Conservation (phyloP, 2,113 vertebrate species). For the Irena cyanogastra region DNA sequence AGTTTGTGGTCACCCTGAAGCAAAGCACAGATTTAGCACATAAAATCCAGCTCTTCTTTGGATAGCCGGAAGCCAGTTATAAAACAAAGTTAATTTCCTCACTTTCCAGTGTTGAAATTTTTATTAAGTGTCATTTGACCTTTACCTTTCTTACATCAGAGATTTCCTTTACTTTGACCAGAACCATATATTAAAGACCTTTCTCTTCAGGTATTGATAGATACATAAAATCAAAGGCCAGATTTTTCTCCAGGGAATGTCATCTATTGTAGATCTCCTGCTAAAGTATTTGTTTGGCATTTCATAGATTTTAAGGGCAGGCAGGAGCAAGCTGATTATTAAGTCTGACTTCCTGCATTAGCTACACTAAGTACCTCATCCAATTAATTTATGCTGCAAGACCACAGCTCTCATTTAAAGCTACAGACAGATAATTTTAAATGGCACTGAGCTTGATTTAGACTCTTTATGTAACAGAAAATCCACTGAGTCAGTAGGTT, state of each 20-base stretch:
- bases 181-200: background rate
- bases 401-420: background rate
- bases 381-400: conserved; percentile 8
- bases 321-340: background rate
- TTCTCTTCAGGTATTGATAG: conserved; percentile 28
- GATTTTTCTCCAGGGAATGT: conserved; percentile 2
- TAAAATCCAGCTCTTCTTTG: background rate
- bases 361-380: background rate
- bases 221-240: conserved; percentile 38
- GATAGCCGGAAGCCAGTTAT: background rate
- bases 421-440: background rate
- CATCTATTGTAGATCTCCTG: background rate
- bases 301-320: conserved; percentile 17
- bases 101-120: background rate
- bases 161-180: background rate
- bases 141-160: background rate
- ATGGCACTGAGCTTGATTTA: background rate
- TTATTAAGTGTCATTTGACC: conserved; percentile 34
- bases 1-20: background rate
- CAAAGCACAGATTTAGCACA: background rate
- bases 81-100: background rate
- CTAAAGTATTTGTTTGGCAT: conserved; percentile 30
- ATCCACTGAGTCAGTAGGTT: background rate
- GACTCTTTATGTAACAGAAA: background rate
- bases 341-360: conserved; percentile 22